Evolutionary conservation across 2,797 vertebrate species (phyloP).

Genomic region (Phrynocephalus forsythii): DNA sequence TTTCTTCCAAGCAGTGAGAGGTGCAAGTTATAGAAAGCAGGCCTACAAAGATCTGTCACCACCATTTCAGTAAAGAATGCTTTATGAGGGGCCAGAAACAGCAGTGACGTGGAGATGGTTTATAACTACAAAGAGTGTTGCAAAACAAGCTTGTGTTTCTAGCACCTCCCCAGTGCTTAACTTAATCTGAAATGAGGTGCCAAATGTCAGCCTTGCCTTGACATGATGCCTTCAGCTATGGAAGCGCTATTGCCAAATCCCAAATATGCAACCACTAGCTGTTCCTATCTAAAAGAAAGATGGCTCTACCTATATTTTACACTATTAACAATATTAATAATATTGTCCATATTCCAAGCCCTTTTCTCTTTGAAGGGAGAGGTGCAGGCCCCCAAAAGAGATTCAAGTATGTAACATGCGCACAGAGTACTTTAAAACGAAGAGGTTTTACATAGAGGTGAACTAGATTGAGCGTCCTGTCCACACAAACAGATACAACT

Average conservation of each 20-base stretch:
- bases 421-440: background rate
- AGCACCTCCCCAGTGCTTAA: background rate
- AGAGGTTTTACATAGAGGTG: background rate
- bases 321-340: background rate
- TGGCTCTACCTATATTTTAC: background rate
- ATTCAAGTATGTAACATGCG: background rate
- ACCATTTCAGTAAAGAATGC: background rate
- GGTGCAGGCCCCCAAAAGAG: background rate
- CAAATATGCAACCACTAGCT: background rate
- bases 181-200: background rate
- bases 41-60: background rate
- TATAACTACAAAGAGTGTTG: background rate
- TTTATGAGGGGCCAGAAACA: background rate
- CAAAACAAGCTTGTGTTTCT: background rate
- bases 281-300: background rate
- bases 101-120: background rate
- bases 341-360: background rate
- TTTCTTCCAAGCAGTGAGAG: background rate
- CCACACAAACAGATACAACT: background rate
- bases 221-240: background rate
- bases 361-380: background rate
- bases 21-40: conserved; percentile 8
- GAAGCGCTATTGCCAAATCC: background rate
- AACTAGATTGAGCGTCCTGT: background rate
- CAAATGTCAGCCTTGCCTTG: background rate